Base-by-base conservation (phyloP, 2,797 vertebrate species). In the Sebastes dallii region DNA sequence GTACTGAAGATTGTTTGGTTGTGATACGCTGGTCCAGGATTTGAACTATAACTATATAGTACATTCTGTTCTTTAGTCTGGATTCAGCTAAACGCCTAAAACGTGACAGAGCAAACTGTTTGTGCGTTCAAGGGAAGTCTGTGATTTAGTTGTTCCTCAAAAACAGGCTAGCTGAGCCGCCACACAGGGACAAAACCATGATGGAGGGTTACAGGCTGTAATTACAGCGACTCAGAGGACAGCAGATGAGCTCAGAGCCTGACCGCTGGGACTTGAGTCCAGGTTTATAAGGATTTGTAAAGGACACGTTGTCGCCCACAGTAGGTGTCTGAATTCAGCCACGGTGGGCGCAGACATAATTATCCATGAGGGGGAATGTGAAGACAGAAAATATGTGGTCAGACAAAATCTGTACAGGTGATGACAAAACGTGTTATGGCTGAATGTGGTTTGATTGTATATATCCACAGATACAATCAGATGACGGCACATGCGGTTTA, bases 191-290 rank as follows among this genome's bases (percentile, higher is more conserved):
- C 70, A 1, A 58, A 85, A 62, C 66, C 75, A 55, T 75, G 81
- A 86, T 86, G 82, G 77, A 81, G 29, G 87, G 75, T 84, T 89
- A 7, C 25, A 81, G 81, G 52, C 83, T 85, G 76, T 75, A 82
- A 92, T 92, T 88, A 91, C 82, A 71, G 20, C 25, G 4, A 61
- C 81, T 46, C 55, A 59, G 8, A 62, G 66, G 14, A 70, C 72
- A 72, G 72, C 54, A 14, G 74, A 82, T 36, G 73, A 90, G 77
- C 75, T 87, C 77, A 67, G 24, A 3, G 67, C 18, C 36, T 14
- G 54, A 78, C 81, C 52, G 1, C 72, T 0, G 20, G 12, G 64
- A 36, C 7, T 27, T 8, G 29, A 20, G 76, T 18, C 16, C 80
- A 72, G 61, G 61, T 59, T 65, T 76, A 16, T 3, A 56, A 32